Evolutionary conservation across 2,113 vertebrate species (phyloP).

Genomic region (Dipodomys ordii): DNA sequence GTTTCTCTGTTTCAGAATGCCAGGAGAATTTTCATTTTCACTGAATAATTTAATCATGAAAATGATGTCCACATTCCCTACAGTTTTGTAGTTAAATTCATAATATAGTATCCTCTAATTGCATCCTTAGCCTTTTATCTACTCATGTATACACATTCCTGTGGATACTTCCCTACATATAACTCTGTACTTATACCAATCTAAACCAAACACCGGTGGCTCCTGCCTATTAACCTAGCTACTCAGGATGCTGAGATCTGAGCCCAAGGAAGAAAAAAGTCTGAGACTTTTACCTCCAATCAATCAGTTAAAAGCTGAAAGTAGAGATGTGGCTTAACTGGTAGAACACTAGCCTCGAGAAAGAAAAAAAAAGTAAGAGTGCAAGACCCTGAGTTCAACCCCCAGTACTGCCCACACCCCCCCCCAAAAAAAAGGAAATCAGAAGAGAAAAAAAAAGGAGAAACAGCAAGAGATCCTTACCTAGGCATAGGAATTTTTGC

Average conservation of each 20-base stretch:
- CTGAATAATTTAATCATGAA: not conserved
- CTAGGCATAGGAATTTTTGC: not conserved
- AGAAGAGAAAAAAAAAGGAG: not conserved
- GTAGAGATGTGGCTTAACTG: too few species aligned
- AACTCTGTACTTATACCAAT: slow-evolving; percentile 9
- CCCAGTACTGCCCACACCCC: too few species aligned
- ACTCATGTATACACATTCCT: not conserved
- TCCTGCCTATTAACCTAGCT: too few species aligned
- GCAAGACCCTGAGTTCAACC: too few species aligned
- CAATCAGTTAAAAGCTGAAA: too few species aligned
- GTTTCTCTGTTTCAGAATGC: not conserved
- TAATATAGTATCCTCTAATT: not conserved
- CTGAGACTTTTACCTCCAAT: too few species aligned
- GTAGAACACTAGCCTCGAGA: too few species aligned
- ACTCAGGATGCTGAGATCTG: too few species aligned
- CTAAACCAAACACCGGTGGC: too few species aligned
- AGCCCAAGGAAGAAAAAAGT: too few species aligned
- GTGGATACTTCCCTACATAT: not conserved
- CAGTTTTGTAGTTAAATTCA: not conserved
- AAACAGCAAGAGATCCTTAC: not conserved
- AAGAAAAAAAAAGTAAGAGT: too few species aligned
- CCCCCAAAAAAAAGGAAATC: too few species aligned
- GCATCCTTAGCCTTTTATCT: not conserved
- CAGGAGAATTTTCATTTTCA: slow-evolving; percentile 16
- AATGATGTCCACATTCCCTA: not conserved